Evolutionary conservation across 2,113 vertebrate species (phyloP).

Genomic region (Pavo muticus): DNA sequence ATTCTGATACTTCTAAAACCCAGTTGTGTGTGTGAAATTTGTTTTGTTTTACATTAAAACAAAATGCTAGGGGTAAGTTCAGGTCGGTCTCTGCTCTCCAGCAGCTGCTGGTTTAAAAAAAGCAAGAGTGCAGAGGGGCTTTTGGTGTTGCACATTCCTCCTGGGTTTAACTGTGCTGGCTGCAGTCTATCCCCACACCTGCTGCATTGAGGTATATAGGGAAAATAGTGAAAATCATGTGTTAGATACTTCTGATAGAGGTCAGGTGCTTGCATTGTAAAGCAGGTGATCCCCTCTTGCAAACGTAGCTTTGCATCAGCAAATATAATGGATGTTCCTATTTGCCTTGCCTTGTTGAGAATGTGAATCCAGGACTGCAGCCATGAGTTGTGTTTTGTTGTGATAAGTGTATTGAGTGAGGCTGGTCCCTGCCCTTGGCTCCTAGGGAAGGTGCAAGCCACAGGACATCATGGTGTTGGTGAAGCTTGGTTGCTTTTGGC

Average conservation of each 20-base stretch:
- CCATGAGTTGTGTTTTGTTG: not conserved
- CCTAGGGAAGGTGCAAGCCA: not conserved
- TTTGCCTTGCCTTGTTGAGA: not conserved
- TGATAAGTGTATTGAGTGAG: not conserved
- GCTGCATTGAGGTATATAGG: not conserved
- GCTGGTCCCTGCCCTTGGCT: not conserved
- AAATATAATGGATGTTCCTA: not conserved
- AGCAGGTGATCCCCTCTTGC: not conserved
- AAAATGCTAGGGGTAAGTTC: accelerated
- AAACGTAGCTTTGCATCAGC: not conserved
- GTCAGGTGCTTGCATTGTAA: accelerated
- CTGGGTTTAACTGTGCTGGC: not conserved
- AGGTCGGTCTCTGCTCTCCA: accelerated
- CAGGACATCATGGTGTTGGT: no score
- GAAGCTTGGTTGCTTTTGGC: not conserved
- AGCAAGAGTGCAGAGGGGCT: not conserved
- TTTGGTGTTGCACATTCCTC: accelerated
- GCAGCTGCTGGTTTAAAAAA: not conserved
- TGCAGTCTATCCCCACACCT: accelerated
- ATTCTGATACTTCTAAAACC: not conserved
- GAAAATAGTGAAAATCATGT: not conserved
- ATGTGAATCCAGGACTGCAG: no score
- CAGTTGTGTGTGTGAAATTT: no score
- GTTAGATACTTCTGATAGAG: not conserved
- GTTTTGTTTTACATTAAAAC: not conserved